A percentile compares a stretch with the other conserved stretches of the same genome.
Conservation (phyloP, 1,140 invertebrate species). For the Orius insidiosus region DNA sequence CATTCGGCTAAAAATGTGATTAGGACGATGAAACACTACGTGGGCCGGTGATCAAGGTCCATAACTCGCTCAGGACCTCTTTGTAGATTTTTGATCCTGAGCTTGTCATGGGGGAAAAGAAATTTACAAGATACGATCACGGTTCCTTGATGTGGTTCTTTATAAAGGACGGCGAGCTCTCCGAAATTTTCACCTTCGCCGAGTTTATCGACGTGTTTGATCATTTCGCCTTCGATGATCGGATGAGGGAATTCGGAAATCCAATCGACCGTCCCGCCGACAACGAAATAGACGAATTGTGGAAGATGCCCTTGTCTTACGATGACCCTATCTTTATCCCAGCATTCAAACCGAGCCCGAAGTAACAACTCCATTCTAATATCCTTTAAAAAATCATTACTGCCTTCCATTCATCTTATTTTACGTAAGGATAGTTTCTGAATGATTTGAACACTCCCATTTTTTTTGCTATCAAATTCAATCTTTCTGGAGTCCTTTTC, state of each 20-base stretch:
- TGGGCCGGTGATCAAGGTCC: too few species aligned
- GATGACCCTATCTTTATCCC: neutral
- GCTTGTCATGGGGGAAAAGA: too few species aligned
- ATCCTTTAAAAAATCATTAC: slow-evolving; percentile 1
- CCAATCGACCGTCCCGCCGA: neutral
- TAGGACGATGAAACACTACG: too few species aligned
- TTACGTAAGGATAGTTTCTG: slow-evolving; percentile 1
- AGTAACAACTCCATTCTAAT: neutral
- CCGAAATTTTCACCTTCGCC: slow-evolving; percentile 5
- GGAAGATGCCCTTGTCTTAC: neutral
- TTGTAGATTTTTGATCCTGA: too few species aligned
- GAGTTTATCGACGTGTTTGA: slow-evolving; percentile 5
- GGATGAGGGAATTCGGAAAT: neutral
- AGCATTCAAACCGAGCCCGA: neutral
- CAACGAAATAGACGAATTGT: slow-evolving; percentile 1
- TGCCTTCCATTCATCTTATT: neutral
- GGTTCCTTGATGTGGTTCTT: slow-evolving; percentile 4
- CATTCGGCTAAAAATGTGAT: neutral
- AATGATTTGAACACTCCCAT: slow-evolving; percentile 1
- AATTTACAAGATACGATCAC: slow-evolving; percentile 1
- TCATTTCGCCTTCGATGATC: slow-evolving; percentile 2
- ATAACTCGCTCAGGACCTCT: too few species aligned
- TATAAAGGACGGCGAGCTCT: slow-evolving; percentile 4
- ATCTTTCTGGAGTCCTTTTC: neutral
- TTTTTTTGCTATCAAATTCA: slow-evolving; percentile 4